Evolutionary conservation across 2,797 vertebrate genomes (phyloP), one percentile per base, ranked within the genome.

Genomic region (Microctenopoma lineatum): DNA sequence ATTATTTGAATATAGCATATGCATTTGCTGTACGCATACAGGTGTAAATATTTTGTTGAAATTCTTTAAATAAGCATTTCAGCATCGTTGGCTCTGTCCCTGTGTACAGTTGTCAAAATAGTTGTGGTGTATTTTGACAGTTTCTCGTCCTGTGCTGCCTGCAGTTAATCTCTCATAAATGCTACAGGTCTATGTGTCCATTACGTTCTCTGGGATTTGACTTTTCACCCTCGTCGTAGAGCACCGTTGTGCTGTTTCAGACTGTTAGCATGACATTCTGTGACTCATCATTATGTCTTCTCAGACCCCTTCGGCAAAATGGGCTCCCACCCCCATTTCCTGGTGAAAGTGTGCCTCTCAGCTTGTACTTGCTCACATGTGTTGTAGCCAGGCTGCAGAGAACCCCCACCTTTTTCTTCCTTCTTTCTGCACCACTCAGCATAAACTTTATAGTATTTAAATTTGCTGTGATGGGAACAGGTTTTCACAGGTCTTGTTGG

Each of bases 231-330:
- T 73, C 50, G 66, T 75, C 77, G 67, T 66, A 14, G 60, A 83
- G 75, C 73, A 70, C 73, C 32, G 77, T 84, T 81, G 85, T 89
- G 84, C 80, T 73, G 85, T 75, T 89, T 89, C 82, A 89, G 87
- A 81, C 88, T 78, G 84, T 87, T 84, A 83, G 83, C 77, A 88
- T 92, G 90, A 90, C 90, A 90, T 92, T 89, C 75, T 88, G 90
- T 92, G 92, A 92, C 92, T 93, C 92, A 91, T 93, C 92, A 92
- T 88, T 92, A 85, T 88, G 83, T 92, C 89, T 92, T 87, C 84
- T 86, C 78, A 85, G 89, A 90, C 87, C 91, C 90, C 89, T 90
- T 81, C 45, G 81, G 92, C 89, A 90, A 90, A 92, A 92, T 91
- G 87, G 91, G 89, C 85, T 91, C 90, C 90, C 90, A 90, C 87